Evolutionary conservation across 2,888 invertebrate species (phyloP), one percentile per base, ranked within the genome.

Genomic region (Stenoptilia bipunctidactyla): DNA sequence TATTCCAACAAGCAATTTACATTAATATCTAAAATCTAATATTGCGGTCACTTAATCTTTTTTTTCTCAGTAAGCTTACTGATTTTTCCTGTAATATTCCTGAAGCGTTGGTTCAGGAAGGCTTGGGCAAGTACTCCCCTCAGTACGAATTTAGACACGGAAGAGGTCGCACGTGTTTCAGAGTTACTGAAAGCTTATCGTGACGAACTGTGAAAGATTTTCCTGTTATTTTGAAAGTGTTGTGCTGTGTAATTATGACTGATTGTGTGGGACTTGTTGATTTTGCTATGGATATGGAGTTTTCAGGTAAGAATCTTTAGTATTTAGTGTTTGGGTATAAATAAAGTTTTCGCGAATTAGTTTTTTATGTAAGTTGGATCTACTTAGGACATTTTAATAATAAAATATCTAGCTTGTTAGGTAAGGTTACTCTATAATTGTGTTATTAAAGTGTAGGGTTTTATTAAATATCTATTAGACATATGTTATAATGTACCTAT

Each of bases 111-210:
- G 20, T 20, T 20, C 59, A 71, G 53, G 20, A 20, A 20, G 20
- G 20, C 20, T 53, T n/a, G n/a, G 51, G 50, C 53, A 66, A 56
- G 59, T 52, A 65, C 42, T 53, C 64, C 70, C 75, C 79, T 76
- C 79, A 82, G 82, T 82, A 55, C 55, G 52, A 51, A 53, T 57
- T 57, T 45, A 52, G 55, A 50, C 50, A 52, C 44, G 53, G 48
- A 46, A 55, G 53, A 59, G 62, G 63, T 56, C 53, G 55, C 59
- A 69, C 75, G 77, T 56, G 58, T 56, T 56, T 50, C 44, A 52
- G 63, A 60, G n/a, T n/a, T n/a, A n/a, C n/a, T n/a, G n/a, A n/a
- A n/a, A 4, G 30, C 6, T 30, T 30, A 3, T 30, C 9, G 9
- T 30, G 4, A 30, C 30, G 30, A 20, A 30, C 9, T 30, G 12